Percentiles rank a stretch among this genome's conserved stretches.
Conservation (phyloP, 2,113 vertebrate genomes). For the Cisticola juncidis region DNA sequence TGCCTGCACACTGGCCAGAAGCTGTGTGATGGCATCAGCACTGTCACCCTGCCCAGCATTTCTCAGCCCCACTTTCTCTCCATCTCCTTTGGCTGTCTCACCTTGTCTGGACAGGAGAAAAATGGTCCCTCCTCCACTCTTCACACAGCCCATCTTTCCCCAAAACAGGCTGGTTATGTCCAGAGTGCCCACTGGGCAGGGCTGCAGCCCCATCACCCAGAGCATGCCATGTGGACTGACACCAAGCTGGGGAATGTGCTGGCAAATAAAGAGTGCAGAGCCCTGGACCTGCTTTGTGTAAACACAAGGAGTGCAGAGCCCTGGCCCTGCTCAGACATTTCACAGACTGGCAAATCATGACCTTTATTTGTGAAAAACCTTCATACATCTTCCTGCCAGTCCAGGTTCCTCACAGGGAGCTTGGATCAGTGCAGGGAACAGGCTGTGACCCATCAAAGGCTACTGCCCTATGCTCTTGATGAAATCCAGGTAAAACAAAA, state of each 20-base stretch:
- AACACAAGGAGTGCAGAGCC: not conserved
- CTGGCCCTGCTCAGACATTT: not conserved
- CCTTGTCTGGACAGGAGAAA: not conserved
- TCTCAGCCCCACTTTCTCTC: not conserved
- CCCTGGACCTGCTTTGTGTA: not conserved
- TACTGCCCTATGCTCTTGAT: fast-evolving
- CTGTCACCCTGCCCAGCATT: not conserved
- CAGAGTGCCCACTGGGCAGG: not conserved
- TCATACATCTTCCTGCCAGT: not conserved
- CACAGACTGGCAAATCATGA: not conserved
- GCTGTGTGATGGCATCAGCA: fast-evolving
- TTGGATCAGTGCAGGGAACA: not conserved
- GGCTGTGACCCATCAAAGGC: not conserved
- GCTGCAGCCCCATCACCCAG: not conserved
- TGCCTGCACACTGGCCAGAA: not conserved
- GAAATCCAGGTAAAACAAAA: slow-evolving; percentile 2
- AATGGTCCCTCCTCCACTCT: not conserved
- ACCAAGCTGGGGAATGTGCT: not conserved
- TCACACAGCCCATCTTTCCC: not conserved
- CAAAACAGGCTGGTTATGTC: not conserved
- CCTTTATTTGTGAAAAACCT: not conserved
- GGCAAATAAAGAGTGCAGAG: not conserved
- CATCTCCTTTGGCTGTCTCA: not conserved
- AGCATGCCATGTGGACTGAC: not conserved
- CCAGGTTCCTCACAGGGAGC: not conserved